Conservation (phyloP, 2,113 vertebrate species). For the Dasypus novemcinctus region DNA sequence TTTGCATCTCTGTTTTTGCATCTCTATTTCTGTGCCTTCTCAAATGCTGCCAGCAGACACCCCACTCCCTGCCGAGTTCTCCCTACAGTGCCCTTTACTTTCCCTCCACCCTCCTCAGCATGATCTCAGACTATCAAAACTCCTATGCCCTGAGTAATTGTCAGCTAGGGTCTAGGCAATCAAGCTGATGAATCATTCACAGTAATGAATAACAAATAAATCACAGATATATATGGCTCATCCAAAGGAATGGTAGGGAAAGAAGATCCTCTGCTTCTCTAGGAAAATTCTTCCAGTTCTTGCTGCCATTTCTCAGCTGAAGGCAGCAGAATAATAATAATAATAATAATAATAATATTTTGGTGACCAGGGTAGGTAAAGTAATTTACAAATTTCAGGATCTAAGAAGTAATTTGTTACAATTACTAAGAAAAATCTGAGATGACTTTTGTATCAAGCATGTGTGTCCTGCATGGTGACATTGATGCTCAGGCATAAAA, state of each 20-base stretch:
- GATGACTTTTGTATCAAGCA: background rate
- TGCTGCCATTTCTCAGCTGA: background rate
- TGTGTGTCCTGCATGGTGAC: background rate
- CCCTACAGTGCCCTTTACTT: background rate
- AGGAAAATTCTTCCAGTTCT: background rate
- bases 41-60: background rate
- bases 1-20: background rate
- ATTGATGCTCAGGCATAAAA: background rate
- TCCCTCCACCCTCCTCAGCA: background rate
- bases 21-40: background rate
- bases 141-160: background rate
- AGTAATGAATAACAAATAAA: slow-evolving; percentile 11
- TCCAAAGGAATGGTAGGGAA: background rate
- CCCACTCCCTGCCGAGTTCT: background rate
- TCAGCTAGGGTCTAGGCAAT: background rate
- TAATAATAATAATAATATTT: too few relatives aligned
- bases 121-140: background rate
- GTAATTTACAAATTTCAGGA: slow-evolving; percentile 54
- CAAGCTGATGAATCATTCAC: background rate
- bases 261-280: background rate
- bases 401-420: slow-evolving; percentile 53
- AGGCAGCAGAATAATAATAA: too few relatives aligned
- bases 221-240: background rate
- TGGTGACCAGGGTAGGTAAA: slow-evolving; percentile 51
- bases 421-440: slow-evolving; percentile 60